Percentiles rank a stretch among this genome's conserved stretches.
Evolutionary conservation across 2,113 vertebrate genomes (phyloP).

Genomic region (Xiphophorus hellerii): DNA sequence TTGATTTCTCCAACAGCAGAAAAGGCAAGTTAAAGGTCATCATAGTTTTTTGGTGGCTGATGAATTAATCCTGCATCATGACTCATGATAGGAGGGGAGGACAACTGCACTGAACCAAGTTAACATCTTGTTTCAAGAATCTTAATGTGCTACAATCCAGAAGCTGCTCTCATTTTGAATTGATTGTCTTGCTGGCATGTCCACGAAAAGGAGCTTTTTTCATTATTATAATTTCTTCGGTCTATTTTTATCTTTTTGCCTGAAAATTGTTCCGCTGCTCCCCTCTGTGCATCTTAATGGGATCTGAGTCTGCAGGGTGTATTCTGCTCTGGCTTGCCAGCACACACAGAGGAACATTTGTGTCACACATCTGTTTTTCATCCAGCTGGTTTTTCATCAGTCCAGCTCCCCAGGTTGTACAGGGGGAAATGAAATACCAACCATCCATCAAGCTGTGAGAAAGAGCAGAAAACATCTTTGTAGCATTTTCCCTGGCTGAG

Average conservation of each 20-base stretch:
- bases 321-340: conserved; percentile 22
- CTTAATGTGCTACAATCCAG: not conserved
- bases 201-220: conserved; percentile 10
- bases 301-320: conserved; percentile 62
- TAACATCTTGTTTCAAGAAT: conserved; percentile 6
- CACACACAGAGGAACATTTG: conserved; percentile 43
- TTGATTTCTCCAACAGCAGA: conserved; percentile 8
- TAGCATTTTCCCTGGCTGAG: conserved; percentile 1
- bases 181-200: conserved; percentile 29
- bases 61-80: conserved; percentile 5
- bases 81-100: not conserved
- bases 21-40: not conserved
- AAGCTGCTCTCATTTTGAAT: conserved; percentile 5
- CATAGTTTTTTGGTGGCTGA: not conserved
- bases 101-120: not conserved
- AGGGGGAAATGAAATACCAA: not conserved
- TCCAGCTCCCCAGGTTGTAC: not conserved
- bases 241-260: conserved; percentile 55
- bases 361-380: conserved; percentile 48
- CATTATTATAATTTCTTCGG: not conserved
- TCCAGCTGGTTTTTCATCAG: conserved; percentile 23
- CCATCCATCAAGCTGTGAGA: not conserved
- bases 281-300: conserved; percentile 60
- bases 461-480: conserved; percentile 11
- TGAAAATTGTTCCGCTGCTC: conserved; percentile 44